Percentiles rank a stretch among this genome's conserved stretches.
Conservation (phyloP, 1,140 invertebrate species). For the Heliconius hewitsoni region DNA sequence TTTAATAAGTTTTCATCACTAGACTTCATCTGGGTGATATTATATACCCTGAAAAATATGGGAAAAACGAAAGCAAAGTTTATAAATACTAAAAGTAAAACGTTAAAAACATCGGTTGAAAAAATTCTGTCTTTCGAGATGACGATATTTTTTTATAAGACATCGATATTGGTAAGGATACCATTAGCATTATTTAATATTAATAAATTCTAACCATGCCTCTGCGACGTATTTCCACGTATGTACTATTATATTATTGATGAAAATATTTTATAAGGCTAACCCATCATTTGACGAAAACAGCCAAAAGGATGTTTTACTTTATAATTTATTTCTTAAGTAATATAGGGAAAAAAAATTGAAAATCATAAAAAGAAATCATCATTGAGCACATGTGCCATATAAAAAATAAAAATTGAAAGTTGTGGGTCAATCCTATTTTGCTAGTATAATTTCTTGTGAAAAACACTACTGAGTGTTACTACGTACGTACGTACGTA, state of each 20-base stretch:
- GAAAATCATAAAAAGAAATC: too few relatives aligned
- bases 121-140: neutral
- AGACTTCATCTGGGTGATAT: too few relatives aligned
- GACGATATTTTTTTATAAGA: neutral
- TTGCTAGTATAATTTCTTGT: too few relatives aligned
- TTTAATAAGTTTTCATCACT: too few relatives aligned
- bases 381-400: too few relatives aligned
- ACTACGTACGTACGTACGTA: too few relatives aligned
- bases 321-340: neutral
- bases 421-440: too few relatives aligned
- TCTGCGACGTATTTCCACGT: neutral
- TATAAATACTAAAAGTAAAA: neutral
- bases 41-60: too few relatives aligned
- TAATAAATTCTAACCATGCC: neutral
- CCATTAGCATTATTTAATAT: neutral
- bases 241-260: neutral
- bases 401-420: too few relatives aligned
- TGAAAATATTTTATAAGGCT: neutral
- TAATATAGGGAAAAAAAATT: too few relatives aligned
- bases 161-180: neutral
- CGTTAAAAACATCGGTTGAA: neutral
- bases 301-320: neutral
- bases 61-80: too few relatives aligned
- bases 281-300: neutral
- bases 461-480: too few relatives aligned